Percentiles rank a stretch among this genome's conserved stretches.
These are phyloP conservation scores for Valencia hispanica DNA, from an alignment of 2,797 vertebrate species.

Conservation along the genomic window DNA sequence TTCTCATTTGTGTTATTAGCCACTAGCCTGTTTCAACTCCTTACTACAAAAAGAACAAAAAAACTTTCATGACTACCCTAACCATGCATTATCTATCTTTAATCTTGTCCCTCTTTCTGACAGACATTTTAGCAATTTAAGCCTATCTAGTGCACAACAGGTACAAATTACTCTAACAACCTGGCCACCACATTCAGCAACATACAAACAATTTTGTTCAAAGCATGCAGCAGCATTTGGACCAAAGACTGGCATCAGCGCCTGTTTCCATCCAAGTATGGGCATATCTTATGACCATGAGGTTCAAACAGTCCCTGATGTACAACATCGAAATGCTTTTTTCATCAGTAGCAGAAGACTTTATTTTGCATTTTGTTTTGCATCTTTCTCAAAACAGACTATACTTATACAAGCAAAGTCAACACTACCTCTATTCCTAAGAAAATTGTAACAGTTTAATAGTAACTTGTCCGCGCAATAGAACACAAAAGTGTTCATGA, in stretches of 20 bases:
- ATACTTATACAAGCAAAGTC: background rate
- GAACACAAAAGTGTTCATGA: background rate
- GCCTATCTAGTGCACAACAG: conserved; percentile 15
- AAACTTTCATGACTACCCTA: conserved; percentile 21
- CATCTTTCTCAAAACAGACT: conserved; percentile 2
- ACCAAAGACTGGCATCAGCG: background rate
- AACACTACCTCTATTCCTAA: background rate
- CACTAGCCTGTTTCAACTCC: conserved; percentile 24
- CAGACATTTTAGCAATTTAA: conserved; percentile 16
- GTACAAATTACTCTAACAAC: conserved; percentile 31
- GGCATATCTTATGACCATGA: conserved; percentile 10
- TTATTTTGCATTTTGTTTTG: conserved; percentile 7
- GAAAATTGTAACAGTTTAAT: background rate
- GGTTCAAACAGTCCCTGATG: conserved; percentile 17
- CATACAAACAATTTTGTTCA: conserved; percentile 26
- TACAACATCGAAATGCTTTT: conserved; percentile 11
- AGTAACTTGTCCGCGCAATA: background rate
- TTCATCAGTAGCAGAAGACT: background rate
- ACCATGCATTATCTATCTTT: conserved; percentile 10
- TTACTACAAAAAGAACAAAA: conserved; percentile 14
- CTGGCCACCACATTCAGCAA: conserved; percentile 22
- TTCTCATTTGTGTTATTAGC: conserved; percentile 28
- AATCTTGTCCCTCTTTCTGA: conserved; percentile 16
- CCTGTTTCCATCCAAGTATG: conserved; percentile 8
- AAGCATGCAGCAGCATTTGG: conserved; percentile 16